These are phyloP conservation scores for Lemur catta DNA, from an alignment of 2,797 vertebrate genomes.

Conservation along the genomic window DNA sequence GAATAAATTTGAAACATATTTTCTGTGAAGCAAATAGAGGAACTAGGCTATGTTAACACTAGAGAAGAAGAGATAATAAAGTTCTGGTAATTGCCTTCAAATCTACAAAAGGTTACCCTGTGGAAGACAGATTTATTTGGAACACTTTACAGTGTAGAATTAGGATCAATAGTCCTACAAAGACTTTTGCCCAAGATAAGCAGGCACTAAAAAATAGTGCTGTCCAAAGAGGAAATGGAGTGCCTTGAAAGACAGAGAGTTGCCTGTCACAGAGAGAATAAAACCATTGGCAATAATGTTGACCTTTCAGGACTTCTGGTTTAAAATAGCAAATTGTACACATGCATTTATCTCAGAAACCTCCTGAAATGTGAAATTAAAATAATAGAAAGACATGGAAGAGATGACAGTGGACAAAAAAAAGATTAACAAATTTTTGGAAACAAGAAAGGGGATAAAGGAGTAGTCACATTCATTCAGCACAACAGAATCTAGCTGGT, in stretches of 20 bases:
- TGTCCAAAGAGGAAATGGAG: neutral
- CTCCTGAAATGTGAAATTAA: slow-evolving; percentile 1
- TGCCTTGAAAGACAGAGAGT: neutral
- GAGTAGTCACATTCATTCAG: neutral
- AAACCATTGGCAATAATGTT: neutral
- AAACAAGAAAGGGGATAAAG: neutral
- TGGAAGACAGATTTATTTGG: neutral
- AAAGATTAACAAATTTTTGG: neutral
- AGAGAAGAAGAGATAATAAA: neutral
- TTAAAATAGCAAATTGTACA: neutral
- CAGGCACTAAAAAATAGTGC: neutral
- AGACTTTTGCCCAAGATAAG: neutral
- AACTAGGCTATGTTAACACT: neutral
- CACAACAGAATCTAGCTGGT: neutral
- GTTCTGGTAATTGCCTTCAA: neutral
- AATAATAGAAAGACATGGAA: neutral
- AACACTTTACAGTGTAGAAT: neutral
- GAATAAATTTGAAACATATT: neutral
- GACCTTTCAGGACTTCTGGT: neutral
- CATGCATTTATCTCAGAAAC: neutral
- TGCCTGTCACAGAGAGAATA: neutral
- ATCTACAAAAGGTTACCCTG: neutral
- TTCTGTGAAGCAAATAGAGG: neutral
- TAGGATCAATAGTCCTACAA: neutral
- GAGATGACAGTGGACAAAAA: neutral